Evolutionary conservation across 1,140 invertebrate species (phyloP).

Genomic region (Drosophila nigrodunni): DNA sequence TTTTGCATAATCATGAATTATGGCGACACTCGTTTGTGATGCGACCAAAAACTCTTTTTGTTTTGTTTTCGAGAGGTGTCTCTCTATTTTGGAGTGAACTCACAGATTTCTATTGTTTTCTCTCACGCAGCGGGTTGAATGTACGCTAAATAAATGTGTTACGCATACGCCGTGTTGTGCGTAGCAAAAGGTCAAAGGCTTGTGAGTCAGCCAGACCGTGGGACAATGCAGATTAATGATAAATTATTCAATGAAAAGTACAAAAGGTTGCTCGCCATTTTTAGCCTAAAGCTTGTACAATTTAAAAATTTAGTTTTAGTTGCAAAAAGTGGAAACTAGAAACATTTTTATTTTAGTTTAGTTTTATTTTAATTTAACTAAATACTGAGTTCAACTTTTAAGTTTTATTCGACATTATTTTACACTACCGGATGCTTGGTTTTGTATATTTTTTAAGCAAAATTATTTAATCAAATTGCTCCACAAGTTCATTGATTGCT

Average conservation of each 20-base stretch:
- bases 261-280: not conserved
- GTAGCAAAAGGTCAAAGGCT: conserved; percentile 34
- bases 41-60: conserved; percentile 13
- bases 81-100: conserved; percentile 9
- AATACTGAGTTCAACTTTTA: too few species aligned
- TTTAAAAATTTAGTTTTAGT: too few species aligned
- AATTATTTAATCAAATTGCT: not conserved
- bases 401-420: too few species aligned
- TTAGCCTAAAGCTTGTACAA: too few species aligned
- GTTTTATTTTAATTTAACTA: too few species aligned
- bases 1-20: conserved; percentile 82
- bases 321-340: too few species aligned
- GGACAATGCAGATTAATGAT: too few species aligned
- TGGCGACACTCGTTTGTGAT: conserved; percentile 65
- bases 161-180: conserved; percentile 43
- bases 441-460: not conserved
- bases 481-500: conserved; percentile 1
- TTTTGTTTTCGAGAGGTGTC: conserved; percentile 6
- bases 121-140: conserved; percentile 27
- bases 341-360: too few species aligned
- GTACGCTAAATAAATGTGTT: conserved; percentile 42
- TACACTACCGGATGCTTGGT: too few species aligned
- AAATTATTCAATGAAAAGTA: conserved; percentile 1
- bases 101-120: conserved; percentile 48
- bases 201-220: not conserved